Percentiles rank a stretch among this genome's conserved stretches.
These are phyloP conservation scores for Saxicola maurus DNA, from an alignment of 2,797 vertebrate genomes.

Conservation along the genomic window DNA sequence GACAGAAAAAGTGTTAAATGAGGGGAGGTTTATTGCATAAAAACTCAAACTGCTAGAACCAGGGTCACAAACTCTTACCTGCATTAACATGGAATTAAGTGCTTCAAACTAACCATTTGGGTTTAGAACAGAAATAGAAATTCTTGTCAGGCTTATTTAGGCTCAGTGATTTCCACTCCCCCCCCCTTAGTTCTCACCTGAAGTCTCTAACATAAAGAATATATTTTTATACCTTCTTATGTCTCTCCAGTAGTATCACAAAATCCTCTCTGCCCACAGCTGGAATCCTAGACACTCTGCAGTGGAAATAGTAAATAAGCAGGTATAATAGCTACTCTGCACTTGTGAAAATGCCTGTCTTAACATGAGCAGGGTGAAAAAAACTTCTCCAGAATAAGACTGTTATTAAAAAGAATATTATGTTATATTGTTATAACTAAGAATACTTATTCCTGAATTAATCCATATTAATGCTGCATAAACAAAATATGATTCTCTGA, in stretches of 20 bases:
- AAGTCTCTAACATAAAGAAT: neutral
- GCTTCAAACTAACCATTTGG: neutral
- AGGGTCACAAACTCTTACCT: neutral
- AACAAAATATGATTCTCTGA: neutral
- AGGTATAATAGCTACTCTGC: neutral
- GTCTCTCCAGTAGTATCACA: neutral
- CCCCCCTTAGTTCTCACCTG: rapidly evolving
- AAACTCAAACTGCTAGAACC: neutral
- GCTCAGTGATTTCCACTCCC: neutral
- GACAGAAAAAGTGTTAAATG: neutral
- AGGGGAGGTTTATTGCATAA: neutral
- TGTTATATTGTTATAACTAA: neutral
- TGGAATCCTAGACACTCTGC: neutral
- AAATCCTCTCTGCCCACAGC: neutral
- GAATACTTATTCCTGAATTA: neutral
- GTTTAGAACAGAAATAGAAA: neutral
- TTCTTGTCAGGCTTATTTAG: neutral
- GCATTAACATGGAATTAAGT: neutral
- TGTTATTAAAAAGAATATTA: neutral
- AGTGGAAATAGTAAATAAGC: neutral
- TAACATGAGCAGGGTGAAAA: neutral
- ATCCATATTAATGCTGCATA: neutral
- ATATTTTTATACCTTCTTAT: neutral
- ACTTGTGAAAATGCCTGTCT: neutral
- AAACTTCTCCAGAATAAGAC: neutral